Evolutionary conservation across 2,113 vertebrate genomes (phyloP).

Genomic region (Barnardius zonarius): DNA sequence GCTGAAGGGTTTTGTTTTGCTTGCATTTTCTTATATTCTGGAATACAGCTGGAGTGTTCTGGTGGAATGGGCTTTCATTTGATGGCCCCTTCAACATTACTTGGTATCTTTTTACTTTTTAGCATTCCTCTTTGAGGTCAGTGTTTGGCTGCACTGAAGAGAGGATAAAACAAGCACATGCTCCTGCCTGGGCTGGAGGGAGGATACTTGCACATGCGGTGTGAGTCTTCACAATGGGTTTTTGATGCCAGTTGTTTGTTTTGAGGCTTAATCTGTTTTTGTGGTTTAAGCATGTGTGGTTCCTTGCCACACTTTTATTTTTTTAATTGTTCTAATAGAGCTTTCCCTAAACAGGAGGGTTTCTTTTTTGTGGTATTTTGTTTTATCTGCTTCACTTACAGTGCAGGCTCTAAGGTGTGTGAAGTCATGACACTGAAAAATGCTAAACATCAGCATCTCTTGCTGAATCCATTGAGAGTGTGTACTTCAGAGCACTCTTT

Average conservation of each 20-base stretch:
- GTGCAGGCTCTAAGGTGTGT: neutral
- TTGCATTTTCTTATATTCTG: neutral
- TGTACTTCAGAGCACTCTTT: neutral
- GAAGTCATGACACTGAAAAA: neutral
- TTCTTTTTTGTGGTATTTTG: neutral
- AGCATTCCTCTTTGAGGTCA: neutral
- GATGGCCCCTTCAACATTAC: neutral
- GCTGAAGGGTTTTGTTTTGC: neutral
- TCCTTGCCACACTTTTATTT: neutral
- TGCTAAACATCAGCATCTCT: neutral
- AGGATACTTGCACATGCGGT: neutral
- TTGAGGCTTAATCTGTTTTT: neutral
- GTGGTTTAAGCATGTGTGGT: neutral
- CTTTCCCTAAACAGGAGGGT: neutral
- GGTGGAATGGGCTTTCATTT: neutral
- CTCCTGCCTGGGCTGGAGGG: neutral
- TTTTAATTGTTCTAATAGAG: fast-evolving
- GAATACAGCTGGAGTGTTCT: neutral
- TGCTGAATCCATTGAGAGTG: neutral
- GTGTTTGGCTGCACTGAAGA: neutral
- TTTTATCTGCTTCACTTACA: neutral
- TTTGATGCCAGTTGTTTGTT: constrained; percentile 4
- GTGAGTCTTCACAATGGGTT: neutral
- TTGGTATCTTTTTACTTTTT: neutral
- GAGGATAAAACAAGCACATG: neutral